Conservation (phyloP, 2,888 invertebrate genomes). For the Drosophila pseudotakahashii region DNA sequence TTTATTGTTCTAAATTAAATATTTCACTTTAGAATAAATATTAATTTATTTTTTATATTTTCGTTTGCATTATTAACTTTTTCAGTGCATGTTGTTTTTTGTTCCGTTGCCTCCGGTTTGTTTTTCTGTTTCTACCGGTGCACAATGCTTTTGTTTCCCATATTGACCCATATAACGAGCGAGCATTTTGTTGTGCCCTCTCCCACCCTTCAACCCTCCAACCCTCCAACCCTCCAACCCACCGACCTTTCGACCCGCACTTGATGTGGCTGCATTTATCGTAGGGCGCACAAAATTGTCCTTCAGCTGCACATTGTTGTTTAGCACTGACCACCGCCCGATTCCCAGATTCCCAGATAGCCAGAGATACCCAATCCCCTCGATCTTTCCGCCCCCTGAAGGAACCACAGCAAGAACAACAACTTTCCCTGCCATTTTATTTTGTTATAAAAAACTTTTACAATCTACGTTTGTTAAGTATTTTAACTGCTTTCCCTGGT, state of each 20-base stretch:
- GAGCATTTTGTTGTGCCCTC: conserved; percentile 38
- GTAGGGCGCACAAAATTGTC: conserved; percentile 53
- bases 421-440: conserved; percentile 62
- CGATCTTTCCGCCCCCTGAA: conserved; percentile 11
- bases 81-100: conserved; percentile 29
- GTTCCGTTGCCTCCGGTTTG: conserved; percentile 19
- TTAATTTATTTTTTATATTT: no score
- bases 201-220: background rate
- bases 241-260: conserved; percentile 18
- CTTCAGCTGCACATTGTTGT: conserved; percentile 57
- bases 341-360: background rate
- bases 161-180: conserved; percentile 70
- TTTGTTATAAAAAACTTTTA: conserved; percentile 73
- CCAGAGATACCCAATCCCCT: conserved; percentile 19
- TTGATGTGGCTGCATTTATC: conserved; percentile 50
- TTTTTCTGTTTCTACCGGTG: conserved; percentile 40
- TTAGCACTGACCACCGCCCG: conserved; percentile 28
- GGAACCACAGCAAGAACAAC: conserved; percentile 52
- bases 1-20: no score
- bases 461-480: conserved; percentile 82
- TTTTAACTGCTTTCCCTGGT: conserved; percentile 74
- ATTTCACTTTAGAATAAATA: no score
- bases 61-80: background rate
- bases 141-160: conserved; percentile 65
- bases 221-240: background rate